Conservation (phyloP, 2,888 invertebrate species). For the Bombylius major region DNA sequence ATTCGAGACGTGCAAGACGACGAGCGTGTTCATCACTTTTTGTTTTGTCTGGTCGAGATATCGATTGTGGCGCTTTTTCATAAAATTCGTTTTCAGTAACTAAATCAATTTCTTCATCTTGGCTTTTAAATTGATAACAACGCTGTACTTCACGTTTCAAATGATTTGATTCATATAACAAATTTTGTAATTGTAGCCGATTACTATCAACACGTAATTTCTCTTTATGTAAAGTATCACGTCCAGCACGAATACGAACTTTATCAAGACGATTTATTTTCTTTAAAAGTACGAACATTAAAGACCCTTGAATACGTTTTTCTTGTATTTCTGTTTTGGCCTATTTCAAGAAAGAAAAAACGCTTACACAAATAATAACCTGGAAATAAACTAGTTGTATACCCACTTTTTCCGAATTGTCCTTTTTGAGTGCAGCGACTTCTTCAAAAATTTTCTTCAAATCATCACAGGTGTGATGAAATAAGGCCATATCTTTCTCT, state of each 20-base stretch:
- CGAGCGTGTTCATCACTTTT: constrained; percentile 62
- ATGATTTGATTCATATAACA: constrained; percentile 88
- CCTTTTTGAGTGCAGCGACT: constrained; percentile 52
- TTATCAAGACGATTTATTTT: constrained; percentile 86
- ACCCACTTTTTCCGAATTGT: constrained; percentile 38
- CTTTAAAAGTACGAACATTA: constrained; percentile 71
- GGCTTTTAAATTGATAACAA: constrained; percentile 88
- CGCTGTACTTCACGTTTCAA: constrained; percentile 89
- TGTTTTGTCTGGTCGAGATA: constrained; percentile 53
- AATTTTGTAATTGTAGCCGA: constrained; percentile 81
- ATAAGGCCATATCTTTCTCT: constrained; percentile 11
- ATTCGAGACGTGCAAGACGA: constrained; percentile 75
- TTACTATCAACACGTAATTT: constrained; percentile 83
- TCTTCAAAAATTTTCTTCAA: constrained; percentile 55
- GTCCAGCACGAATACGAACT: constrained; percentile 66
- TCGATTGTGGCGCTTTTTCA: constrained; percentile 56
- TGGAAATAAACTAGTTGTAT: background rate
- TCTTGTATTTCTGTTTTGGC: constrained; percentile 49
- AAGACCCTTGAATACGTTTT: constrained; percentile 57
- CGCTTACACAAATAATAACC: background rate
- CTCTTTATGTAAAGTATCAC: constrained; percentile 69
- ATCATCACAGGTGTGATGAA: constrained; percentile 42
- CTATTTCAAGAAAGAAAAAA: constrained; percentile 26
- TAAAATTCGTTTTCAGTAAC: constrained; percentile 76
- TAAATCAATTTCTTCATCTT: constrained; percentile 85